These are phyloP conservation scores for Apistogramma diplotaenia DNA, from an alignment of 2,113 vertebrate genomes.

Conservation along the genomic window DNA sequence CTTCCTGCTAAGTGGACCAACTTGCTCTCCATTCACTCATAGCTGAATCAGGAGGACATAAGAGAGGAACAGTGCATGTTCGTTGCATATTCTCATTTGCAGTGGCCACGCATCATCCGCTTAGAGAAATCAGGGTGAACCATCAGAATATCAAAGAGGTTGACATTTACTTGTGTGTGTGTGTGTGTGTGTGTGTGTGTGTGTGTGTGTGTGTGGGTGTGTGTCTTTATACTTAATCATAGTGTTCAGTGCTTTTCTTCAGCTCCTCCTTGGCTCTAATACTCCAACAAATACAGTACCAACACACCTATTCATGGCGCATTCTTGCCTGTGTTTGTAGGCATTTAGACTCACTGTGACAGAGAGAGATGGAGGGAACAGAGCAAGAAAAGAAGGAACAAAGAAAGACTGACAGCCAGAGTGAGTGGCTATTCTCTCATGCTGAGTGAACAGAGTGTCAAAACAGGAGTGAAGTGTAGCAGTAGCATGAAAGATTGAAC, in stretches of 20 bases:
- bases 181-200: conserved; percentile 38
- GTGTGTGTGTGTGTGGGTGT: not conserved
- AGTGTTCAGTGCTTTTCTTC: conserved; percentile 21
- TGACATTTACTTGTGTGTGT: conserved; percentile 70
- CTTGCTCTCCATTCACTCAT: conserved; percentile 13
- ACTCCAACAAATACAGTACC: conserved; percentile 14
- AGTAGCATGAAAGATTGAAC: conserved; percentile 61
- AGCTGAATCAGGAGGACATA: conserved; percentile 45
- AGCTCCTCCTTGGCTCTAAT: not conserved
- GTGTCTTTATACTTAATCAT: conserved; percentile 53
- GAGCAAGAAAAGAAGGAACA: conserved; percentile 24
- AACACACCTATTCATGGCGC: conserved; percentile 17
- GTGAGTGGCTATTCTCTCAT: conserved; percentile 56
- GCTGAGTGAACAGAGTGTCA: conserved; percentile 56
- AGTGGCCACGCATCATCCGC: conserved; percentile 66
- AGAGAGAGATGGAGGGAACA: conserved; percentile 23
- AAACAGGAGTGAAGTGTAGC: conserved; percentile 52
- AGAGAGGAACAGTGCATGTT: conserved; percentile 10
- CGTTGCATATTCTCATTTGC: conserved; percentile 61
- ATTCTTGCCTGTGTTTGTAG: conserved; percentile 33
- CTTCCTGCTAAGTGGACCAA: conserved; percentile 45
- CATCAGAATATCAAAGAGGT: conserved; percentile 73
- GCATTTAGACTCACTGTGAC: conserved; percentile 35
- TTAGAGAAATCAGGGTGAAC: conserved; percentile 65
- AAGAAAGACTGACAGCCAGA: conserved; percentile 31